Base-by-base conservation (phyloP, 1,140 invertebrate species). In the Drosophila watanabei region DNA sequence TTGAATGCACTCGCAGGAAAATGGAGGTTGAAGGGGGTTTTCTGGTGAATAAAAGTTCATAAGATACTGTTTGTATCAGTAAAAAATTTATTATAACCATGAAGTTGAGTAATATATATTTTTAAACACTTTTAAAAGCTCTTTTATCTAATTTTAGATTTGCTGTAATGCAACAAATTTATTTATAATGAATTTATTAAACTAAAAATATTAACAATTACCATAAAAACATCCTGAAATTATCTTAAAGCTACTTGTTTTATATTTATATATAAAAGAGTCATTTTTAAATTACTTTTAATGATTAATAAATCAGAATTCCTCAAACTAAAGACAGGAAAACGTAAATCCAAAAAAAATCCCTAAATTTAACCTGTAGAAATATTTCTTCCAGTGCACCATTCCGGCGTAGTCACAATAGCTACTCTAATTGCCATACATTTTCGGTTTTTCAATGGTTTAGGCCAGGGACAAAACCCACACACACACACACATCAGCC, bases 381-480 rank as follows among this genome's bases (percentile, higher is more conserved):
- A 11, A n/a, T 24, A 5, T 54, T 60, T 65, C 46, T n/a, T 8
- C 1, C 43, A 45, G 66, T 79, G 77, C 24, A 28, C 33, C 51
- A 58, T 56, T 51, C 60, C 62, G 51, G 28, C 60, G 70, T 57
- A 84, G 62, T 71, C 51, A 89, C 86, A 89, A 89, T 89, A 70
- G 86, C 56, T 54, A 76, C 86, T 82, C 86, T 89, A 89, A 89
- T 89, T 89, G 86, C 86, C 86, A 90, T 90, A 89, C 86, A 89
- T 89, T 89, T 89, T 89, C 82, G 86, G 86, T 71, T 83, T 88
- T 88, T 89, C 78, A 89, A 85, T 89, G 85, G 81, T 59, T 90
- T 85, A 90, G 81, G 79, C 84, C 46, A 45, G 68, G 68, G 46
- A 60, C 68, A 59, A 59, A 72, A 49, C 20, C 32, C 20, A 33